phyloP scores from a whole-genome alignment of 1,140 invertebrate genomes.

The Parapsyche elsis region DNA sequence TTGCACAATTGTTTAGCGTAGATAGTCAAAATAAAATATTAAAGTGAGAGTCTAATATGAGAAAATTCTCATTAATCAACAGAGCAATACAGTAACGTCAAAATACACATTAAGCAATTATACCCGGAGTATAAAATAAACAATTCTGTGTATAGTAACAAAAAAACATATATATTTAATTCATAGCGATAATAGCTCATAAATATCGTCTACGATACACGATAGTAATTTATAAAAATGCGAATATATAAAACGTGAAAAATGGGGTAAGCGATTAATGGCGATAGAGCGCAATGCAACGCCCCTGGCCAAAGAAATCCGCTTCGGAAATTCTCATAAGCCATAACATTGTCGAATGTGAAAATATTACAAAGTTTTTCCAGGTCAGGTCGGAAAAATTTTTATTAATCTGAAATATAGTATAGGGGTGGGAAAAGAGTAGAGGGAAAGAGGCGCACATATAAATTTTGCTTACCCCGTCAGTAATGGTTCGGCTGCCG shows the following conservation, averaged over 20 bases:
- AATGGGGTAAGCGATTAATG: neutral
- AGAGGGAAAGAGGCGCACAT: neutral
- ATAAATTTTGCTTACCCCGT: constrained; percentile 45
- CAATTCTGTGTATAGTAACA: no score
- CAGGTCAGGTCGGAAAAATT: constrained; percentile 42
- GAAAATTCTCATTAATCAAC: no score
- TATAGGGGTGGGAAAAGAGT: neutral
- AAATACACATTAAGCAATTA: no score
- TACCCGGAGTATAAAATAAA: no score
- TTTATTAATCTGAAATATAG: constrained; percentile 48
- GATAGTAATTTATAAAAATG: neutral
- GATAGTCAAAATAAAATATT: no score
- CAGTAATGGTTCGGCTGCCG: constrained; percentile 38
- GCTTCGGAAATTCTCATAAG: constrained; percentile 41
- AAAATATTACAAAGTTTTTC: constrained; percentile 47
- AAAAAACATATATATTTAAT: no score
- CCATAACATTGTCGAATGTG: constrained; percentile 47
- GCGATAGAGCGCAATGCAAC: neutral
- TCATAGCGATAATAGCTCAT: no score
- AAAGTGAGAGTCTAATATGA: no score
- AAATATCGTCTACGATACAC: no score
- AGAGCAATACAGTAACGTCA: no score
- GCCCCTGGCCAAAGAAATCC: constrained; percentile 24
- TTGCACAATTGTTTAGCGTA: no score
- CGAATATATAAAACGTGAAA: neutral